Base-by-base conservation (phyloP, 23 tunicate genomes). In the Aplidium turbinatum region DNA sequence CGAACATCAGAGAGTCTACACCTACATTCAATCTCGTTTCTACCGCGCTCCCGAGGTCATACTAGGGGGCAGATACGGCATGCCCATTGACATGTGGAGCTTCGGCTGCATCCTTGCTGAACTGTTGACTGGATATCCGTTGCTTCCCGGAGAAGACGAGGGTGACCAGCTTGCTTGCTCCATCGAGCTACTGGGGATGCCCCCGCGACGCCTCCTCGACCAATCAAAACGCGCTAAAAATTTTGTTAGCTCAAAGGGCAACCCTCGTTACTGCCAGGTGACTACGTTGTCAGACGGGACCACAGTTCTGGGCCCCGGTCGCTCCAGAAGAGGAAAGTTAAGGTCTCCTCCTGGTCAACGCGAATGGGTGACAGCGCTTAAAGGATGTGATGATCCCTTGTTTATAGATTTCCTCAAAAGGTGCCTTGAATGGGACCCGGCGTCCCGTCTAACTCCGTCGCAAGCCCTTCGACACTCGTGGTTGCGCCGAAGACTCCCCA, bases 31-130 rank as follows among this genome's bases (percentile, higher is more conserved):
- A 63, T 94, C 99, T 6, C 82, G 99, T 24, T 94, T 94, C 62
- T 94, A 94, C 50, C 83, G 99, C 45, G 99, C 99, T 0, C 99
- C 99, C 0, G 99, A 94, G 58, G 99, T 94, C 23, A 87, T 94
- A 19, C 69, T 94, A 4, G 99, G 99, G 16, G 89, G 81, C 51
- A 46, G 70, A 6, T 94, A 94, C 82, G 88, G 95, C 24, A 94
- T 89, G 89, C 82, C 99, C 7, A 94, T 94, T 36, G 99, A 94
- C 35, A 94, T 94, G 95, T 94, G 99, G 99, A 94, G 99, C 52
- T 94, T 94, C 74, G 99, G 99, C 3, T 94, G 99, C 76, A 94
- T 94, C 31, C 83, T 94, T 0, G 99, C 99, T 22, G 99, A 94
- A 46, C 82, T 94, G 0, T 54, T 94, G n/a, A 94, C 99, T 50